Evolutionary conservation across 2,797 vertebrate genomes (phyloP).

Genomic region (Lepidocolaptes lacrymiger): DNA sequence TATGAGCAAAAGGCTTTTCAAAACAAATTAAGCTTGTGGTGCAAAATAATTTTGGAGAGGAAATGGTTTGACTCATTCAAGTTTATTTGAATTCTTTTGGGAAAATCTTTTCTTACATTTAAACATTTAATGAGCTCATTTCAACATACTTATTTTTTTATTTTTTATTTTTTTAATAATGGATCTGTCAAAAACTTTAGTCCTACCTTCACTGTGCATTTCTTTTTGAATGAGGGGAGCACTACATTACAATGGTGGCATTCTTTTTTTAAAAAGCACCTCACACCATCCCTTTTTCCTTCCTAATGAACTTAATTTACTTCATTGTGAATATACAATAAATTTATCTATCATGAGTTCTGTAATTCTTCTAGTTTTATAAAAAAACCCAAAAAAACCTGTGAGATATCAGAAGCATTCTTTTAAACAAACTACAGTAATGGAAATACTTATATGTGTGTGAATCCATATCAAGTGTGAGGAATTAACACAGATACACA

Average conservation of each 20-base stretch:
- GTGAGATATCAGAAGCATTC: background rate
- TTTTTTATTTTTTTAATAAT: background rate
- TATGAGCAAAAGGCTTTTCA: background rate
- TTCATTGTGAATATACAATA: background rate
- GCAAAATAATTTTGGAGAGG: background rate
- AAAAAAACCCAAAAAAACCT: background rate
- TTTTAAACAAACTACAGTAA: background rate
- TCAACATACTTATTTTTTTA: background rate
- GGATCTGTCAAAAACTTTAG: background rate
- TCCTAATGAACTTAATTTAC: background rate
- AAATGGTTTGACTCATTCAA: background rate
- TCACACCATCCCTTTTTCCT: accelerated
- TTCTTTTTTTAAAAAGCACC: background rate
- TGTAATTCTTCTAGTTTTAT: background rate
- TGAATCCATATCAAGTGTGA: background rate
- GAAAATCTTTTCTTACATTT: background rate
- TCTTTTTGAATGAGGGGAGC: background rate
- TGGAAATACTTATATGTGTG: background rate
- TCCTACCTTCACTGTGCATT: background rate
- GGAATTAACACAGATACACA: background rate
- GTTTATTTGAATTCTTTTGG: background rate
- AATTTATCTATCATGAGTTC: background rate
- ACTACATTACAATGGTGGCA: accelerated
- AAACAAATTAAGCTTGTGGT: background rate
- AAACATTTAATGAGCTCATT: background rate